Evolutionary conservation across 2,888 invertebrate genomes (phyloP).

Genomic region (Lottia scabra): DNA sequence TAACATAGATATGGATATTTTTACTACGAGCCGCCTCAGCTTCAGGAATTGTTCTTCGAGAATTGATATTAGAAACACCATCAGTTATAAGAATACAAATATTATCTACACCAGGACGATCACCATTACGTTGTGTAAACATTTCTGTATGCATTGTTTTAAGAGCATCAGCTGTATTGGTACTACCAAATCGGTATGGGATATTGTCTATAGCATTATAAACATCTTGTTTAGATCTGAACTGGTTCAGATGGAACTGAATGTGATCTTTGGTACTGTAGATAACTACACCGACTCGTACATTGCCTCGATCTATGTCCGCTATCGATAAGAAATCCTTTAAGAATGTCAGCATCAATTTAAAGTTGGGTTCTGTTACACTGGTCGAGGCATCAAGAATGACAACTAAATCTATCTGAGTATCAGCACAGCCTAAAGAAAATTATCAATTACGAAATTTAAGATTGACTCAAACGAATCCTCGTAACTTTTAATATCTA

Average conservation of each 20-base stretch:
- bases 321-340: constrained; percentile 41
- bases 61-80: constrained; percentile 53
- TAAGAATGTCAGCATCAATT: constrained; percentile 45
- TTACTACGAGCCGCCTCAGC: background rate
- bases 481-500: too few relatives aligned
- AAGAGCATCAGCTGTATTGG: constrained; percentile 51
- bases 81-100: constrained; percentile 48
- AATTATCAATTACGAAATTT: too few relatives aligned
- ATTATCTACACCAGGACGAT: constrained; percentile 43
- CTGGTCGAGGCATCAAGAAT: constrained; percentile 55
- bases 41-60: constrained; percentile 6
- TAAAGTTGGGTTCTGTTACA: constrained; percentile 50
- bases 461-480: too few relatives aligned
- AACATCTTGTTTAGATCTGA: constrained; percentile 34
- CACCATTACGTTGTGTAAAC: constrained; percentile 42
- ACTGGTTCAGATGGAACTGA: constrained; percentile 47
- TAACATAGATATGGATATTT: background rate
- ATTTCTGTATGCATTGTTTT: constrained; percentile 38
- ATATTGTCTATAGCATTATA: constrained; percentile 42
- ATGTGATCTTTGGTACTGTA: constrained; percentile 43
- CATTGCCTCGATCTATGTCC: constrained; percentile 34
- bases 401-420: constrained; percentile 49
- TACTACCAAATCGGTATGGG: constrained; percentile 42
- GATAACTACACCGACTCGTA: constrained; percentile 40
- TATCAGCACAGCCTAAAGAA: constrained; percentile 28